These are phyloP conservation scores for Puntigrus tetrazona DNA, from an alignment of 2,113 vertebrate genomes.

Conservation along the genomic window DNA sequence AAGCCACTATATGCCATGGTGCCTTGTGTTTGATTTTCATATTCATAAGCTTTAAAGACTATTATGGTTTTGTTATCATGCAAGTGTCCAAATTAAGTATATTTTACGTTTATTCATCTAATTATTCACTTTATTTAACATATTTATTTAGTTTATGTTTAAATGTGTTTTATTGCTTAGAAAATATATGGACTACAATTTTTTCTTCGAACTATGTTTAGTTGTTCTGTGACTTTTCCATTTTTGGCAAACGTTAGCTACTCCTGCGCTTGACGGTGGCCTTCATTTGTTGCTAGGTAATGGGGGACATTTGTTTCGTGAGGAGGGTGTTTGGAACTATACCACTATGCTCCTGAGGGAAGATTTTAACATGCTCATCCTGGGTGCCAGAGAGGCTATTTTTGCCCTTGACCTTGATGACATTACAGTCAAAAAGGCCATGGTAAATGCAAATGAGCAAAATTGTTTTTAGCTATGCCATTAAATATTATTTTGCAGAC, in stretches of 20 bases:
- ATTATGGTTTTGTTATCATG: neutral
- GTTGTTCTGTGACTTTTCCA: neutral
- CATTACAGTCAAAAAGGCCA: conserved; percentile 70
- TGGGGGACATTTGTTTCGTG: conserved; percentile 63
- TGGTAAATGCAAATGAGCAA: conserved; percentile 50
- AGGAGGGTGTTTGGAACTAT: conserved; percentile 73
- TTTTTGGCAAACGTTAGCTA: neutral
- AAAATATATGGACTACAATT: neutral
- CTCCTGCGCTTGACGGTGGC: neutral
- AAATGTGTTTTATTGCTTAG: neutral
- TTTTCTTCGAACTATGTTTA: neutral
- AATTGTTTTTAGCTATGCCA: neutral
- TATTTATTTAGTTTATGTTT: neutral
- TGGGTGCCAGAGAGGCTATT: conserved; percentile 76
- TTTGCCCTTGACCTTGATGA: conserved; percentile 76
- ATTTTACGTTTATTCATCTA: neutral
- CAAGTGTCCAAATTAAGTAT: neutral
- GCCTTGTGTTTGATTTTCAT: neutral
- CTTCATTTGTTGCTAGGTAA: conserved; percentile 59
- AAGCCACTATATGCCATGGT: neutral
- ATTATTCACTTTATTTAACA: neutral
- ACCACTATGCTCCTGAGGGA: conserved; percentile 76
- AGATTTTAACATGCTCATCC: conserved; percentile 69
- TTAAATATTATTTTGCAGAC: neutral
- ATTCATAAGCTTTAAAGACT: neutral